Base-by-base conservation (phyloP, 2,888 invertebrate species). In the Andrena bucephala region DNA sequence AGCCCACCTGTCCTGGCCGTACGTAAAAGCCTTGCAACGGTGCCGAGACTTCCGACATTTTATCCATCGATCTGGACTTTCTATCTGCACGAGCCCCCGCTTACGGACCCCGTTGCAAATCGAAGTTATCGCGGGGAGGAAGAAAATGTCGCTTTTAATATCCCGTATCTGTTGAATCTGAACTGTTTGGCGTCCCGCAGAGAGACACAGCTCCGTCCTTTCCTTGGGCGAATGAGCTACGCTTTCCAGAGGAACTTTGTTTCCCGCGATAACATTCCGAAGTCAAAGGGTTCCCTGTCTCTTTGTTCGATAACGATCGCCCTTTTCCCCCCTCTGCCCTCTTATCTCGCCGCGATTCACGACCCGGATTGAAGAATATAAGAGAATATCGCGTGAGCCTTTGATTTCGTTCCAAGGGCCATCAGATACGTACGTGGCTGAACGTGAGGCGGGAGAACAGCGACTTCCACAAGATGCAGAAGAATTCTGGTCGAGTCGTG, bases 111-210 rank as follows among this genome's bases (percentile, higher is more conserved):
- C 2, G 67, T 71, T 27, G 83, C 82, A 42, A 65, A 82, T 82
- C 83, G 83, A 82, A 82, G 67, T 74, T 71, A 78, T 78, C 78
- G 76, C 79, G 57, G 42, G 63, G 68, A 75, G 69, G 85, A 87
- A 84, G 86, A 84, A 86, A 86, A 86, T 81, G 86, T 88, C 86
- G 88, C 86, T 89, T 89, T 90, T 90, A 89, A 89, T 89, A 90
- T 89, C 88, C 84, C 85, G 72, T 90, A 90, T 90, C 90, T 85
- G 72, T 69, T 70, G 66, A 82, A 90, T 90, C 90, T 85, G 88
- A 88, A 89, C 87, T 85, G 87, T 87, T 82, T 77, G 82, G 89
- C 85, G 81, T 89, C 90, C 90, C 89, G 89, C 85, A 87, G 90
- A 84, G 90, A 88, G 74, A 81, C 84, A 86, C 78, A 83, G 77